A percentile compares a stretch with the other conserved stretches of the same genome.
These are phyloP conservation scores for Halcyon smyrnensis DNA, from an alignment of 2,797 vertebrate species.

Conservation along the genomic window DNA sequence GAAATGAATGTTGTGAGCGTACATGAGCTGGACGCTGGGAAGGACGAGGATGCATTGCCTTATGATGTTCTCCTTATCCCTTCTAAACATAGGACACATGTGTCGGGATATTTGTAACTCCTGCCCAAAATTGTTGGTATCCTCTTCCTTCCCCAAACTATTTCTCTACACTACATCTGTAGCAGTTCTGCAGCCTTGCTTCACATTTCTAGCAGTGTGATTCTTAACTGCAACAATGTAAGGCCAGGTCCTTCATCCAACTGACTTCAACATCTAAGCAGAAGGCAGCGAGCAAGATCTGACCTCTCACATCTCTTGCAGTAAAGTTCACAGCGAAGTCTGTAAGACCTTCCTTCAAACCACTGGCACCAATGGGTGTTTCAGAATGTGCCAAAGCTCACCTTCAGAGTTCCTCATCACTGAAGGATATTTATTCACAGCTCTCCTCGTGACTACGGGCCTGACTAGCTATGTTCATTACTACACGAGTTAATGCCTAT, in stretches of 20 bases:
- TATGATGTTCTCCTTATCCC: not conserved
- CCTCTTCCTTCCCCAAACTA: not conserved
- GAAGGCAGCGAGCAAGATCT: not conserved
- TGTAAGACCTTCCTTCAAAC: not conserved
- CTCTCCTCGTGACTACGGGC: not conserved
- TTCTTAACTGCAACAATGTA: not conserved
- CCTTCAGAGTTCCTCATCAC: not conserved
- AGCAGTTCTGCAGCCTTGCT: not conserved
- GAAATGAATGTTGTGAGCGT: slow-evolving; percentile 65
- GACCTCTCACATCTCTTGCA: not conserved
- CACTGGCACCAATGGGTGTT: not conserved
- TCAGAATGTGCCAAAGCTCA: not conserved
- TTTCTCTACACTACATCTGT: not conserved
- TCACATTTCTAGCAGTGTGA: not conserved
- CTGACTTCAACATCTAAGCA: not conserved
- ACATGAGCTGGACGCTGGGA: slow-evolving; percentile 9
- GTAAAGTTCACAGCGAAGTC: not conserved
- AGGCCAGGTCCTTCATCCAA: not conserved
- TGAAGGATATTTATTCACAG: not conserved
- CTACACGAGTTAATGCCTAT: not conserved
- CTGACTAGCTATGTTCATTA: not conserved
- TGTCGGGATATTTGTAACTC: not conserved
- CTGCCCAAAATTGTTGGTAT: not conserved
- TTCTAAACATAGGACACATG: not conserved
- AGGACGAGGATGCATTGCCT: slow-evolving; percentile 6